Percentiles rank a stretch among this genome's conserved stretches.
phyloP scores from a whole-genome alignment of 2,888 invertebrate species.

The Drosophila engyochracea region DNA sequence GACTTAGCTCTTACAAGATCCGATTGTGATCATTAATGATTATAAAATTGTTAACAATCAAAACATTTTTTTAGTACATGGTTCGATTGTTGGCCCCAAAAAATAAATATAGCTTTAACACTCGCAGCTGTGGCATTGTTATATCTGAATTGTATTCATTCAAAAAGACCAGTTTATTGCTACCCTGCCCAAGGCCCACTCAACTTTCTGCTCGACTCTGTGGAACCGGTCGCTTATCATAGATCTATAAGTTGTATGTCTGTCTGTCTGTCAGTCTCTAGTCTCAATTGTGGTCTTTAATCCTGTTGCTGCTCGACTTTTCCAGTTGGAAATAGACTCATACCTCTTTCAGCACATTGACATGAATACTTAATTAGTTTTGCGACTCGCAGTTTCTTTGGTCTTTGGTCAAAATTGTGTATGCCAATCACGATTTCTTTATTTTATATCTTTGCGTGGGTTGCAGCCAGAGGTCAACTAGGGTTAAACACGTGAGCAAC shows the following conservation, averaged over 20 bases:
- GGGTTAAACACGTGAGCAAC: constrained; percentile 44
- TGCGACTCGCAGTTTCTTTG: constrained; percentile 33
- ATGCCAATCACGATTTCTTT: constrained; percentile 50
- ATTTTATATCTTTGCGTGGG: constrained; percentile 31
- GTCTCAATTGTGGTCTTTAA: constrained; percentile 42
- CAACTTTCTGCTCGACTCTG: constrained; percentile 25
- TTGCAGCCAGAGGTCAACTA: constrained; percentile 45
- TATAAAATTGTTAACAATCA: constrained; percentile 43
- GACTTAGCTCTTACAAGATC: background rate
- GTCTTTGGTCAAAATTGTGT: constrained; percentile 39
- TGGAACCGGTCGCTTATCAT: constrained; percentile 68
- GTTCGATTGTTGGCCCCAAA: constrained; percentile 13
- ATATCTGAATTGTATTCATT: constrained; percentile 26
- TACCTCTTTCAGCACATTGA: constrained; percentile 19
- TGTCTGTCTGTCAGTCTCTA: constrained; percentile 11
- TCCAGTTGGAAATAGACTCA: constrained; percentile 36
- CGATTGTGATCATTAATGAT: constrained; percentile 3
- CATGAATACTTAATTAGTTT: constrained; percentile 58
- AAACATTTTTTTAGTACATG: constrained; percentile 3
- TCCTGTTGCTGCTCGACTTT: constrained; percentile 57
- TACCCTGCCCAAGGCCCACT: constrained; percentile 38
- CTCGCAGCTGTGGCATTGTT: constrained; percentile 52
- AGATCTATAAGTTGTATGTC: constrained; percentile 49
- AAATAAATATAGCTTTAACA: constrained; percentile 29
- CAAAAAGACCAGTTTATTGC: constrained; percentile 33